A percentile compares a stretch with the other conserved stretches of the same genome.
Evolutionary conservation across 1,140 invertebrate species (phyloP).

Genomic region (Micrasema longulum): DNA sequence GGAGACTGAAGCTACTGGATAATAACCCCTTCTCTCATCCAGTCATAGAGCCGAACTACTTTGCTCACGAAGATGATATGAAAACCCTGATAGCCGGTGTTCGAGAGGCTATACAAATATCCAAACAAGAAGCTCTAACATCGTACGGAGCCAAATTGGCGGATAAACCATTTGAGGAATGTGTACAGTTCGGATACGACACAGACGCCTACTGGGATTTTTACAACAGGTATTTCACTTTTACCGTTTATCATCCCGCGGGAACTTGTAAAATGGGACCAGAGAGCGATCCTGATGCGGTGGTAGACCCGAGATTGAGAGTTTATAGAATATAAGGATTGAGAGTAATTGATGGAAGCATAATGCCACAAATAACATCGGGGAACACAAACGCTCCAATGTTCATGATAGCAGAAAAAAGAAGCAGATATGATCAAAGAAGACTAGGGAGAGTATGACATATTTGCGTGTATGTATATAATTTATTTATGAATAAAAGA

Average conservation of each 20-base stretch:
- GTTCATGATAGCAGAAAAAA: constrained; percentile 74
- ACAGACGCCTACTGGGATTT: constrained; percentile 82
- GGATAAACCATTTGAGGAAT: constrained; percentile 73
- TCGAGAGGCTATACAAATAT: constrained; percentile 70
- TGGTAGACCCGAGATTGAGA: constrained; percentile 77
- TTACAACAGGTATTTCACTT: constrained; percentile 73
- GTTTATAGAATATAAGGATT: constrained; percentile 77
- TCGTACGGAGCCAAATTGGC: constrained; percentile 71
- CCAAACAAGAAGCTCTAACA: constrained; percentile 70
- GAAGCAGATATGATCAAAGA: constrained; percentile 73
- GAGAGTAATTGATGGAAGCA: constrained; percentile 82
- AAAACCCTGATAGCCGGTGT: constrained; percentile 74
- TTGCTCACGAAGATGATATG: constrained; percentile 74
- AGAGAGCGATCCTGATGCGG: constrained; percentile 72
- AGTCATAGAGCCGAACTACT: constrained; percentile 86
- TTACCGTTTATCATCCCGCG: constrained; percentile 81
- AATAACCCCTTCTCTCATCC: constrained; percentile 82
- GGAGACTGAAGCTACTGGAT: constrained; percentile 75
- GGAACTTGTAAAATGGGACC: constrained; percentile 91
- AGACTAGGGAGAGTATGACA: constrained; percentile 69
- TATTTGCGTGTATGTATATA: no score
- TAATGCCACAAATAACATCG: constrained; percentile 75
- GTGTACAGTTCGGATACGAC: constrained; percentile 72
- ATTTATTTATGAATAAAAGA: no score
- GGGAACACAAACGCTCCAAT: constrained; percentile 73